Conservation (phyloP, 2,888 invertebrate species). For the Candidula unifasciata region DNA sequence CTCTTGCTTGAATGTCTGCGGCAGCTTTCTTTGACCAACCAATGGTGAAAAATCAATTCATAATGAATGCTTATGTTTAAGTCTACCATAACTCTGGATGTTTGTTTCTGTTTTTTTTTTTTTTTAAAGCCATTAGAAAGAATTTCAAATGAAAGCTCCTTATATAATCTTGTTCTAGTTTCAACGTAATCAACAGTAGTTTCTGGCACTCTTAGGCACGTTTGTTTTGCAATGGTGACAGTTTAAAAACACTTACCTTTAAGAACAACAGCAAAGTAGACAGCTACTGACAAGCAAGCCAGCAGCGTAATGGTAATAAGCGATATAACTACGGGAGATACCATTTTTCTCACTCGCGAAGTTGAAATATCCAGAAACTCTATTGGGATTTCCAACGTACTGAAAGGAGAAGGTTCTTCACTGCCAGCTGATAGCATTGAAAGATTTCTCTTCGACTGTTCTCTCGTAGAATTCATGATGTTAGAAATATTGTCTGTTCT, state of each 20-base stretch:
- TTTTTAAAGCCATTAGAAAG: no score
- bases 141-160: no score
- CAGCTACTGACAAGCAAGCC: conserved; percentile 65
- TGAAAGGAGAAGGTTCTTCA: conserved; percentile 24
- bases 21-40: no score
- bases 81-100: no score
- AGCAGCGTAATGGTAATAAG: conserved; percentile 63
- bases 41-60: no score
- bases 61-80: no score
- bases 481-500: conserved; percentile 1
- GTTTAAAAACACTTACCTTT: conserved; percentile 60
- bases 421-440: neutral
- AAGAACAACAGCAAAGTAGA: conserved; percentile 69
- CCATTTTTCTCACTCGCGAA: conserved; percentile 46
- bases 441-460: neutral
- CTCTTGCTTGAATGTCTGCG: no score
- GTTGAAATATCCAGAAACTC: conserved; percentile 46
- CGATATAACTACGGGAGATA: conserved; percentile 63
- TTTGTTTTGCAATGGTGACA: no score
- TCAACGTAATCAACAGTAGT: no score
- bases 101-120: no score
- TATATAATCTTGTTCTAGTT: no score
- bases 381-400: conserved; percentile 51
- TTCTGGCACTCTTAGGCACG: no score
- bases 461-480: neutral